phyloP scores from a whole-genome alignment of 2,797 vertebrate species.

The Lacerta bilineata region DNA sequence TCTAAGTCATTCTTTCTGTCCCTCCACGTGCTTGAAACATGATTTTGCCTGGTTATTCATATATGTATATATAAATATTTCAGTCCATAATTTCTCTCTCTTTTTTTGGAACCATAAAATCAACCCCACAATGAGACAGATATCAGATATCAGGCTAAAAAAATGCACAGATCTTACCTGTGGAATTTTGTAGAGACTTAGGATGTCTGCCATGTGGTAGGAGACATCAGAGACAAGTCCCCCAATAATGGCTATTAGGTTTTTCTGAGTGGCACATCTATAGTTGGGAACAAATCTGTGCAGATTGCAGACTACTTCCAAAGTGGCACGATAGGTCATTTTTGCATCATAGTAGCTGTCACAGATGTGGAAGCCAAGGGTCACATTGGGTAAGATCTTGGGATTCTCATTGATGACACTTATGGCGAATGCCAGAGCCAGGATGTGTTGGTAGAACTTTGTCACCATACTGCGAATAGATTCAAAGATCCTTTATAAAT shows the following conservation, averaged over 20 bases:
- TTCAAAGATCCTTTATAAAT: background rate
- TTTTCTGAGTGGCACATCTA: background rate
- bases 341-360: slow-evolving; percentile 3
- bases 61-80: no score
- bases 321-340: background rate
- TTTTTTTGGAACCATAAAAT: background rate
- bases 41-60: background rate
- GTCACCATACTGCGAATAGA: background rate
- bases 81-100: background rate
- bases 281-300: background rate
- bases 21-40: no score
- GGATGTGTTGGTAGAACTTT: background rate
- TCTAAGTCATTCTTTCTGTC: background rate
- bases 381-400: background rate
- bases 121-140: background rate
- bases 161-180: background rate
- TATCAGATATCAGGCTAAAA: no score
- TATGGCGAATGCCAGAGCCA: background rate
- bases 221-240: background rate
- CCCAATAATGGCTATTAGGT: background rate
- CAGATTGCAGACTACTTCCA: background rate
- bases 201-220: background rate
- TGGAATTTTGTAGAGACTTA: background rate
- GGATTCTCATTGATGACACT: background rate
- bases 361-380: slow-evolving; percentile 4